Evolutionary conservation across 2,888 invertebrate genomes (phyloP).

Genomic region (Lissonota sp.): DNA sequence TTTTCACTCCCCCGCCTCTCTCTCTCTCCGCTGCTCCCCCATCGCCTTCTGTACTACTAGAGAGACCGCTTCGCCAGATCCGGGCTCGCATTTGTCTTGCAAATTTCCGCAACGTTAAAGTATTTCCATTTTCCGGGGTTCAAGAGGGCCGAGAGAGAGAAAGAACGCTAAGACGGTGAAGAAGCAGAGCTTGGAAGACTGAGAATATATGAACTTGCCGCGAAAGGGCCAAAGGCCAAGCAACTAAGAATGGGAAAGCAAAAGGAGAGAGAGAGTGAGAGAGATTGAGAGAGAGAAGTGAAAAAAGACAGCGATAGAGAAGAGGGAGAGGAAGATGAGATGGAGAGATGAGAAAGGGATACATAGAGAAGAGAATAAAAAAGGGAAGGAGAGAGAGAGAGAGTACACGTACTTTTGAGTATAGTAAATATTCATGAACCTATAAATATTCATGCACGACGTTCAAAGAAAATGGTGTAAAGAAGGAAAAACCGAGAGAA

Average conservation of each 20-base stretch:
- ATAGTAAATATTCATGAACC: slow-evolving; percentile 76
- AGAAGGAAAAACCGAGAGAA: slow-evolving; percentile 73
- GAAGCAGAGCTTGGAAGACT: slow-evolving; percentile 37
- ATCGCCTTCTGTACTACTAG: slow-evolving; percentile 1
- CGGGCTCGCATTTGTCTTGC: slow-evolving; percentile 67
- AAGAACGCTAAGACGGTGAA: neutral
- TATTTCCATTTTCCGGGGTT: slow-evolving; percentile 66
- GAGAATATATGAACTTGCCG: slow-evolving; percentile 58
- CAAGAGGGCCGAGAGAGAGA: neutral
- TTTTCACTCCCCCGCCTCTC: slow-evolving; percentile 5
- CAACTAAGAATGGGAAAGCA: slow-evolving; percentile 36
- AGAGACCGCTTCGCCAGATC: slow-evolving; percentile 47
- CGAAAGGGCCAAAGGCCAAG: slow-evolving; percentile 58
- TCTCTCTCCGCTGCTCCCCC: neutral
- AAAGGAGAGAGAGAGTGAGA: slow-evolving; percentile 5
- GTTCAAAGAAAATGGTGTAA: slow-evolving; percentile 76
- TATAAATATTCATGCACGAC: slow-evolving; percentile 76
- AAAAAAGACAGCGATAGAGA: neutral
- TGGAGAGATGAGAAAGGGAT: slow-evolving; percentile 10
- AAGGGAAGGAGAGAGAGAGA: slow-evolving; percentile 39
- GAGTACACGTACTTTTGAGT: slow-evolving; percentile 70
- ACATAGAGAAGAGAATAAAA: slow-evolving; percentile 30
- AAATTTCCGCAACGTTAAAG: slow-evolving; percentile 68
- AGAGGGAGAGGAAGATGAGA: slow-evolving; percentile 15
- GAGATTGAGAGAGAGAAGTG: neutral